phyloP scores from a whole-genome alignment of 1,140 invertebrate genomes.

The Sycophila sp. region DNA sequence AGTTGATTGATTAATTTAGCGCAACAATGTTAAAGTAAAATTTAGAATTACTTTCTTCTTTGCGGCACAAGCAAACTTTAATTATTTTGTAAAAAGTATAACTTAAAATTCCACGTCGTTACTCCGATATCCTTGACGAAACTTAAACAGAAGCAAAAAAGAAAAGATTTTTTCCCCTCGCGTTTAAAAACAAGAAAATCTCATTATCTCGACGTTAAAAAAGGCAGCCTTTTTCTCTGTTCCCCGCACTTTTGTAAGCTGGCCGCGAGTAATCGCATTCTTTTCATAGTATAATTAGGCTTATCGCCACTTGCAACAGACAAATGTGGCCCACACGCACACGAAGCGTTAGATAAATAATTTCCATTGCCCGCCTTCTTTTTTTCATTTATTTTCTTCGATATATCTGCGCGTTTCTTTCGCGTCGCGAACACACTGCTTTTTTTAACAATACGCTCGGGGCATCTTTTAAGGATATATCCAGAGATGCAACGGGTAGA shows the following conservation, averaged over 20 bases:
- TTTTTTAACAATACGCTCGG: not conserved
- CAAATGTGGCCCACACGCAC: slow-evolving; percentile 8
- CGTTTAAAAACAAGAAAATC: too few species aligned
- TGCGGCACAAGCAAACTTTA: too few species aligned
- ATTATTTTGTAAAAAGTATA: too few species aligned
- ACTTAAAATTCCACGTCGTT: too few species aligned
- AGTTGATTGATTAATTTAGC: too few species aligned
- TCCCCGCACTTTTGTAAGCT: not conserved
- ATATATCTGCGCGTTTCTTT: too few species aligned
- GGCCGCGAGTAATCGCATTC: not conserved
- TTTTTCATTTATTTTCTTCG: not conserved
- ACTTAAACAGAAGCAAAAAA: too few species aligned
- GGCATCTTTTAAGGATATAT: not conserved
- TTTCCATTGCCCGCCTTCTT: not conserved
- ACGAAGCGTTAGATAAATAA: not conserved
- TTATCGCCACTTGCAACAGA: slow-evolving; percentile 9
- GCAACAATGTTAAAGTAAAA: too few species aligned
- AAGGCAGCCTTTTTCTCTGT: slow-evolving; percentile 1
- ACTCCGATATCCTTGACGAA: too few species aligned
- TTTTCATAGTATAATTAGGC: slow-evolving; percentile 21
- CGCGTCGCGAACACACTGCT: too few species aligned
- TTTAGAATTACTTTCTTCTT: too few species aligned
- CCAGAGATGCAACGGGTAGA: not conserved
- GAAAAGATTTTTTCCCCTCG: too few species aligned
- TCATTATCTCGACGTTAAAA: not conserved